Base-by-base conservation (phyloP, 2,113 vertebrate genomes). In the Nothoprocta perdicaria region DNA sequence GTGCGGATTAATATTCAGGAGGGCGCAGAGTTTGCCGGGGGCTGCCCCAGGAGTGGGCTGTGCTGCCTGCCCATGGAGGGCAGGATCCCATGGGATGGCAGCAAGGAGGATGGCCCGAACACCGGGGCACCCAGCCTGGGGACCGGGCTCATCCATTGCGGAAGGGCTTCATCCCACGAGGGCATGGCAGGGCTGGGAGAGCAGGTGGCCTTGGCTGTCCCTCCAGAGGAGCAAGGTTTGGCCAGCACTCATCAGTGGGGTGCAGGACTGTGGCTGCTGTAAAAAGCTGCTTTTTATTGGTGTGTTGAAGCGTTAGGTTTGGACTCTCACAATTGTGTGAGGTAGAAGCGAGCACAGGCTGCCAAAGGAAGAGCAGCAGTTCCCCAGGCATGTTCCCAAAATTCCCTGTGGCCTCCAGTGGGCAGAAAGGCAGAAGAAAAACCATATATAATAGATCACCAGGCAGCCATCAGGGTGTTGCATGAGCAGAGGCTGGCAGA, bases 191-290 rank as follows among this genome's bases (percentile, higher is more conserved):
- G 45, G 14, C 48, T 53, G 41, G 43, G 22, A 40, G 18, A 80
- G 43, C 61, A 62, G 18, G 2, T 9, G 29, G 58, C 55, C 21
- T 84, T 22, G 14, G 27, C 61, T 55, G 43, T 40, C 31, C 10
- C 15, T 48, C 5, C 15, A 14, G 24, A 35, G 31, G 4, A 14
- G 50, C 31, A 29, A 14, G 27, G 24, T 72, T 72, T 6, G 9
- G 43, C 74, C 21, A 17, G 23, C 53, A 71, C 60, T 2, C 19
- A 1, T 13, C 41, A 75, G 18, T 1, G 1, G 40, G 26, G 19
- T 43, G 57, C 27, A 2, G 0, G 33, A 15, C 48, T 14, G 10
- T 0, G 0, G 46, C 67, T 89, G 43, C 35, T 4, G 2, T 66
- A 24, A 58, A 38, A 29, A 29, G 11, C 24, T 0, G 0, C 31